These are phyloP conservation scores for Gymnoscopelus microlampas DNA, from an alignment of 2,797 vertebrate species.

Conservation along the genomic window DNA sequence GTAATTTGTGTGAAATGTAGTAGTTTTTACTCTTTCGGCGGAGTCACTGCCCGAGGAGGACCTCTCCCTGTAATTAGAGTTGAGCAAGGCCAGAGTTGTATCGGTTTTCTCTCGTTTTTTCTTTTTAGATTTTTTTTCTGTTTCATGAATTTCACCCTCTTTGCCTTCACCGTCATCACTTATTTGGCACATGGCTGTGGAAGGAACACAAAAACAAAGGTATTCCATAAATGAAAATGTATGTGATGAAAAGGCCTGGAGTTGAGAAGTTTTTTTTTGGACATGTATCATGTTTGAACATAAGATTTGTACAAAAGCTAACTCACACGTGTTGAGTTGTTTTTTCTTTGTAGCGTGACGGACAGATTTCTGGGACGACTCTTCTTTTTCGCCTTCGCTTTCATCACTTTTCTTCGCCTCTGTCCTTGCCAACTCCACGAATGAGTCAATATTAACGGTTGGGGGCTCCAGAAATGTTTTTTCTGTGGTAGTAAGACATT, in stretches of 20 bases:
- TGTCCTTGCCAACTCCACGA: conserved; percentile 38
- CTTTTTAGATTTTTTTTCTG: conserved; percentile 53
- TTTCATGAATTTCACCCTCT: conserved; percentile 47
- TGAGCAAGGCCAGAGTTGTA: conserved; percentile 71
- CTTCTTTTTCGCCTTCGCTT: conserved; percentile 59
- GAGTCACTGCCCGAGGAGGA: conserved; percentile 72
- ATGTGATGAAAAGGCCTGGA: too few relatives aligned
- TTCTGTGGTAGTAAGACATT: conserved; percentile 50
- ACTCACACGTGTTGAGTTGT: conserved; percentile 72
- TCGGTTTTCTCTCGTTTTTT: conserved; percentile 55
- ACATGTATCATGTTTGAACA: too few relatives aligned
- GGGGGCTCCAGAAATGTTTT: conserved; percentile 45
- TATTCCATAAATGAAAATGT: background rate
- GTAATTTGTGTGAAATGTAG: too few relatives aligned
- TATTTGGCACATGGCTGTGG: conserved; percentile 76
- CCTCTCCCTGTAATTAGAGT: conserved; percentile 77
- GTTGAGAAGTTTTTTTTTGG: too few relatives aligned
- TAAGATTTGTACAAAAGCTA: background rate
- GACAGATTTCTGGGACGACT: conserved; percentile 35
- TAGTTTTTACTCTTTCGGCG: conserved; percentile 66
- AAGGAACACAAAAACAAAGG: conserved; percentile 1
- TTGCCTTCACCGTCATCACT: conserved; percentile 71
- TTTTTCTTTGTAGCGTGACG: conserved; percentile 67
- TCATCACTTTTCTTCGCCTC: conserved; percentile 47
- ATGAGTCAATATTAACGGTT: conserved; percentile 52